phyloP scores from a whole-genome alignment of 2,888 invertebrate genomes.

The Philonicus albiceps region DNA sequence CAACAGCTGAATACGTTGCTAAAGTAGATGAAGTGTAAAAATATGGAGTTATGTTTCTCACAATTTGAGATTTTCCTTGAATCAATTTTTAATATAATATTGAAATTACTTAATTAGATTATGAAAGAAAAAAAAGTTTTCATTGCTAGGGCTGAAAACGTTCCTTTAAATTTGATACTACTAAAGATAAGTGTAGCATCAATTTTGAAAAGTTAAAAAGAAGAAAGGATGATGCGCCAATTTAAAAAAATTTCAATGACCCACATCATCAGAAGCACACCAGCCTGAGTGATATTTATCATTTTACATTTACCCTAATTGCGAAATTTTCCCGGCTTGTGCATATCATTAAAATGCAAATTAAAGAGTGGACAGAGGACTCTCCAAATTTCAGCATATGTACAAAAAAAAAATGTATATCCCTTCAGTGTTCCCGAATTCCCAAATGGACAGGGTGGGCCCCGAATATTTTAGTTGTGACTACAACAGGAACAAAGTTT shows the following conservation, averaged over 20 bases:
- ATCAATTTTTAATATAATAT: too few species aligned
- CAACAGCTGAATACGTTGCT: too few species aligned
- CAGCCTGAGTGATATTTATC: background rate
- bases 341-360: background rate
- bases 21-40: too few species aligned
- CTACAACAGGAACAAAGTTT: slow-evolving; percentile 4
- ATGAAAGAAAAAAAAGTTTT: too few species aligned
- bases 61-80: too few species aligned
- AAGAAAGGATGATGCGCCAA: background rate
- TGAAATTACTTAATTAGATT: too few species aligned
- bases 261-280: background rate
- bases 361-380: background rate
- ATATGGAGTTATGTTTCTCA: too few species aligned
- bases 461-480: background rate
- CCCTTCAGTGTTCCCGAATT: background rate
- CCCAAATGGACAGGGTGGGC: background rate
- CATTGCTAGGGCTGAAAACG: too few species aligned
- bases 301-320: background rate
- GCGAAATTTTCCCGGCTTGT: background rate
- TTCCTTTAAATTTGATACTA: too few species aligned
- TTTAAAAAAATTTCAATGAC: background rate
- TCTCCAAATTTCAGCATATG: background rate
- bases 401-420: background rate
- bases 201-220: background rate
- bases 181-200: background rate